Evolutionary conservation across 2,888 invertebrate genomes (phyloP).

Genomic region (Dorcus parallelipipedus): DNA sequence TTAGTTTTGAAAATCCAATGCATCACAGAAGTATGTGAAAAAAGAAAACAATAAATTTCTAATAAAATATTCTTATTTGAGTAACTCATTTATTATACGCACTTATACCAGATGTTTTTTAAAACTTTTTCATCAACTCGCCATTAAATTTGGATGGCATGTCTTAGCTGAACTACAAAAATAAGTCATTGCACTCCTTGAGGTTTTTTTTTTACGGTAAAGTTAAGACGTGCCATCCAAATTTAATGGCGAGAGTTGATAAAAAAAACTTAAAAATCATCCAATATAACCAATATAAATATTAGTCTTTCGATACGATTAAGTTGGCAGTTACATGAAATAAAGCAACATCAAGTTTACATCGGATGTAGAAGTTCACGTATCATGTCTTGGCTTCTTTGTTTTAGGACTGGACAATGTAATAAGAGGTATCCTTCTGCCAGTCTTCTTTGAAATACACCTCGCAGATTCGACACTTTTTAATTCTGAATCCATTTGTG

Average conservation of each 20-base stretch:
- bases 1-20: slow-evolving; percentile 13
- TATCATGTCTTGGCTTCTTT: slow-evolving; percentile 51
- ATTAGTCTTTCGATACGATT: slow-evolving; percentile 5
- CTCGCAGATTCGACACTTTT: neutral
- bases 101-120: neutral
- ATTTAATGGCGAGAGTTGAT: no score
- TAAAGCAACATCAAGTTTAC: no score
- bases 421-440: slow-evolving; percentile 68
- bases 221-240: no score
- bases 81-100: neutral
- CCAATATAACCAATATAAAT: neutral
- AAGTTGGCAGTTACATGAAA: neutral
- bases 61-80: slow-evolving; percentile 12
- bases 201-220: no score
- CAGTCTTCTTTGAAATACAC: slow-evolving; percentile 49
- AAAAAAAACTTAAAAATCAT: neutral
- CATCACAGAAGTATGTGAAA: slow-evolving; percentile 10
- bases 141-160: no score
- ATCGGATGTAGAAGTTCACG: neutral
- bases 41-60: slow-evolving; percentile 8
- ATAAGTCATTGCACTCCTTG: no score
- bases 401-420: slow-evolving; percentile 77
- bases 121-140: no score
- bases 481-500: neutral
- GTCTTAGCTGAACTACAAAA: no score